Base-by-base conservation (phyloP, 2,797 vertebrate species). In the Myripristis murdjan region DNA sequence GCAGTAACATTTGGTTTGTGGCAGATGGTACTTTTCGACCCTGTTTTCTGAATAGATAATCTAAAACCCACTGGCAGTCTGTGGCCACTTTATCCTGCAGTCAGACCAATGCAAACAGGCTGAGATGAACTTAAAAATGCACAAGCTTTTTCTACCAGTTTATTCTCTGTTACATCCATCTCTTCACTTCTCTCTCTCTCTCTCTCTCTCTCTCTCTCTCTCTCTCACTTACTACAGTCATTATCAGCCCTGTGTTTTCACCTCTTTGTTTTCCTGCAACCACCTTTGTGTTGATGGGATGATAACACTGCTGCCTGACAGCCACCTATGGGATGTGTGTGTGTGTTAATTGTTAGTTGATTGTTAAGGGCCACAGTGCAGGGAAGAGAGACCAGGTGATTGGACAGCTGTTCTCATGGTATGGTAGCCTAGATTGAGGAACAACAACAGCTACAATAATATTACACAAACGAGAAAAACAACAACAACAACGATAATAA, bases 41-140 rank as follows among this genome's bases (percentile, higher is more conserved):
- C 63, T 64, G 62, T 74, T 83, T 65, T 58, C 53, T 61, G 70
- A 75, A 64, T 58, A 37, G 67, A 61, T 56, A 44, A 79, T 79
- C 63, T 63, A 49, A 71, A 75, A 65, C n/a, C 23, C 67, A 31
- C 26, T 54, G 44, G 41, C 59, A 44, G 33, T 59, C n/a, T 46
- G 4, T n/a, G 5, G 43, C n/a, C 15, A 46, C 43, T 6, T 22
- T 44, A 52, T 74, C 18, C 57, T 51, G 43, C 67, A 53, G 59
- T 56, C 63, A 70, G 55, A 63, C 15, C 20, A 51, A 20, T 55
- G 49, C 58, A 55, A 67, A 49, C 57, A 54, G 46, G 43, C 43
- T 44, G 41, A 10, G 5, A 35, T 35, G 35, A 33, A 6, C 10
- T 46, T 41, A 41, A 41, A 11, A 41, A 41, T 41, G 12, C 39